Evolutionary conservation across 2,888 invertebrate species (phyloP).

Genomic region (Pharmacophagus antenor): DNA sequence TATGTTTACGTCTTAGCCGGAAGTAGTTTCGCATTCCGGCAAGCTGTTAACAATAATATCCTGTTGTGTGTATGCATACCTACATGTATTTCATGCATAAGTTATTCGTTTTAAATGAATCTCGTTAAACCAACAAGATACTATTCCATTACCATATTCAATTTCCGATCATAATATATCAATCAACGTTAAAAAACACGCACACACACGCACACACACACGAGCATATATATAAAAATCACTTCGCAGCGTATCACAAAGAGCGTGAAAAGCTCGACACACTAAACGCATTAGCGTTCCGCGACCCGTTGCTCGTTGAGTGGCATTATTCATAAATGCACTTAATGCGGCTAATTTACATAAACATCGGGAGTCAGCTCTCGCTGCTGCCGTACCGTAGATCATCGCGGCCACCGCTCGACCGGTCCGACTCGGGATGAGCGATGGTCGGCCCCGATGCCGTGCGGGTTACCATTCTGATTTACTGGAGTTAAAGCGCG

Average conservation of each 20-base stretch:
- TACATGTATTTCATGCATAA: too few relatives aligned
- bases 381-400: constrained; percentile 36
- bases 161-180: neutral
- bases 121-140: neutral
- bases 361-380: constrained; percentile 40
- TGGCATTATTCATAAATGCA: constrained; percentile 30
- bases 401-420: constrained; percentile 36
- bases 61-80: too few relatives aligned
- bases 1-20: too few relatives aligned
- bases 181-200: neutral
- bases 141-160: neutral
- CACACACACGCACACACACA: neutral
- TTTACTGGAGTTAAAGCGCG: constrained; percentile 55
- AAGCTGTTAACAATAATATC: too few relatives aligned
- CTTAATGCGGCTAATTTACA: constrained; percentile 39
- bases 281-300: constrained; percentile 28
- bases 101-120: too few relatives aligned
- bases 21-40: too few relatives aligned
- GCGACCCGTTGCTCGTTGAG: constrained; percentile 6
- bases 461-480: constrained; percentile 49
- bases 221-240: too few relatives aligned
- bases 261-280: constrained; percentile 15
- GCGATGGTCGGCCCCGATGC: constrained; percentile 47
- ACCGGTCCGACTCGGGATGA: constrained; percentile 42
- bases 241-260: neutral